These are phyloP conservation scores for Micrasema minimum DNA, from an alignment of 1,140 invertebrate genomes.

Conservation along the genomic window DNA sequence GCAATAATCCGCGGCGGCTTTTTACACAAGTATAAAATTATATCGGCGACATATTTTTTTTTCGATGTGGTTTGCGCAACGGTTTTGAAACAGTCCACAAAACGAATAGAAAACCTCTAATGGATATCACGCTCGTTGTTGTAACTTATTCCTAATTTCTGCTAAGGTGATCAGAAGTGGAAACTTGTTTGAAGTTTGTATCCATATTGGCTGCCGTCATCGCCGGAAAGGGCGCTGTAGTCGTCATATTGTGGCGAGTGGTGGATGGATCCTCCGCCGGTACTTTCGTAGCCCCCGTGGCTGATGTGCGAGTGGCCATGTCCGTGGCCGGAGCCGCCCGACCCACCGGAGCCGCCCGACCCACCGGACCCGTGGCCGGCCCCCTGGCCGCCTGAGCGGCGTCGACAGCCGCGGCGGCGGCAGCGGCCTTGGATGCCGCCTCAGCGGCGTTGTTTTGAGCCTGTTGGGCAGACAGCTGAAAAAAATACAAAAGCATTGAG, in stretches of 20 bases:
- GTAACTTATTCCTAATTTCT: constrained; percentile 20
- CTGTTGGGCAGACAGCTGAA: constrained; percentile 48
- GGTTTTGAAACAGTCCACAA: too few species aligned
- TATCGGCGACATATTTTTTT: too few species aligned
- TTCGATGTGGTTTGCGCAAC: too few species aligned
- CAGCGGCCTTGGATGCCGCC: constrained; percentile 50
- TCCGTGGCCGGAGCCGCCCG: constrained; percentile 12
- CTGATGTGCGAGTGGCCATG: constrained; percentile 18
- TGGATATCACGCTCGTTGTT: constrained; percentile 10
- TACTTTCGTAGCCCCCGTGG: background rate
- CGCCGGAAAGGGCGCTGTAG: constrained; percentile 44
- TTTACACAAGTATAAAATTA: too few species aligned
- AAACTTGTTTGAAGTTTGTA: constrained; percentile 50
- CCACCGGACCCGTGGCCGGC: background rate
- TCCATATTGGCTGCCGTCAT: constrained; percentile 47
- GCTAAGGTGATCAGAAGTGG: constrained; percentile 44
- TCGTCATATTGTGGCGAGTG: constrained; percentile 47
- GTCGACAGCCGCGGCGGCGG: constrained; percentile 46
- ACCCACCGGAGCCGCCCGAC: constrained; percentile 2
- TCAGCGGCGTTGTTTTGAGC: constrained; percentile 51
- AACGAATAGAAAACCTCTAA: constrained; percentile 26
- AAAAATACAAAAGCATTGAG: constrained; percentile 24
- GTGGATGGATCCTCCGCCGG: constrained; percentile 1
- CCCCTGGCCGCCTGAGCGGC: constrained; percentile 45
- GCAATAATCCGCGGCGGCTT: background rate